Conservation (phyloP, 2,113 vertebrate genomes). For the Entosphenus tridentatus region DNA sequence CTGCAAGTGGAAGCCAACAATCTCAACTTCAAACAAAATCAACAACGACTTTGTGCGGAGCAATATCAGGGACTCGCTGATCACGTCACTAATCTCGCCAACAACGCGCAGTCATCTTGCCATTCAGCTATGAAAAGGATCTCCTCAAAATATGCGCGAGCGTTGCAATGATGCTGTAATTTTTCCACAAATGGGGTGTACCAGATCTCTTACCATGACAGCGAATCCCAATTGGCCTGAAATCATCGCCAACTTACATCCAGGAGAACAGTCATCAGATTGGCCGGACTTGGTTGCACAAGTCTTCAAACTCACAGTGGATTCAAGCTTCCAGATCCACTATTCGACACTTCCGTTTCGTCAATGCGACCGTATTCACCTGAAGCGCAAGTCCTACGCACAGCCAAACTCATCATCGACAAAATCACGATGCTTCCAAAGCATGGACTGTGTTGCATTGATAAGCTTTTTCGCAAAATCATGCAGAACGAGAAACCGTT, state of each 20-base stretch:
- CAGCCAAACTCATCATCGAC: not conserved
- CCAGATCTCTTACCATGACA: not conserved
- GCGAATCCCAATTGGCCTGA: constrained; percentile 1
- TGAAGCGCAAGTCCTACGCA: not conserved
- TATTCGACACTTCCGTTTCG: not conserved
- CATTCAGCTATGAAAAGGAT: not conserved
- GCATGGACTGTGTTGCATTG: not conserved
- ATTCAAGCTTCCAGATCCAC: not conserved
- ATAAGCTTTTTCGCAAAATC: not conserved
- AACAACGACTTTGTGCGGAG: not conserved
- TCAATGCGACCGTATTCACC: not conserved
- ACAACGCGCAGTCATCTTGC: not conserved
- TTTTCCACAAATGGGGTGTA: not conserved
- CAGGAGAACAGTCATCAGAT: not conserved
- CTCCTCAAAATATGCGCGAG: not conserved
- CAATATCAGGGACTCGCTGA: not conserved
- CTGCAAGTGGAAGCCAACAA: not conserved
- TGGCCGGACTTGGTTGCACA: not conserved
- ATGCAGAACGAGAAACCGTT: not conserved
- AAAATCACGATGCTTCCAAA: not conserved
- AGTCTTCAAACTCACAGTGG: constrained; percentile 4
- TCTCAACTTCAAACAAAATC: not conserved
- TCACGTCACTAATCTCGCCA: not conserved
- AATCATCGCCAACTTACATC: not conserved
- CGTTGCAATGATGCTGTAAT: not conserved